Conservation (phyloP, 2,113 vertebrate genomes). For the Rattus rattus region DNA sequence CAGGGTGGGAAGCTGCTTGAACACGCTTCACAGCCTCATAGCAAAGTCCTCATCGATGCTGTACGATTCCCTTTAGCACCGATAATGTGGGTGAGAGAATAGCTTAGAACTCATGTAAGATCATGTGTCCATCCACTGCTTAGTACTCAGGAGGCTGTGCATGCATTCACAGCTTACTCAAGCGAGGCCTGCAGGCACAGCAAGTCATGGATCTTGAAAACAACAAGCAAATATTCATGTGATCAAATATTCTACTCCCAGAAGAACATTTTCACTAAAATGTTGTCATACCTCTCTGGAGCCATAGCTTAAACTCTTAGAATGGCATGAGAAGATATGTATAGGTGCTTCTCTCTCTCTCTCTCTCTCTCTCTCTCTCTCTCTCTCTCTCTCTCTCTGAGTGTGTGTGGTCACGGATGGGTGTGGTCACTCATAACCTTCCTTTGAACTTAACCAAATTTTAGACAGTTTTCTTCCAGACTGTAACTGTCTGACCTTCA, state of each 20-base stretch:
- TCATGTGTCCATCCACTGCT: not conserved
- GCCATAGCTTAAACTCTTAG: not conserved
- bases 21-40: not conserved
- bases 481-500: too few relatives aligned
- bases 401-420: not conserved
- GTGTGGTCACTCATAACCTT: not conserved
- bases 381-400: too few relatives aligned
- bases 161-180: not conserved
- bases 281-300: not conserved
- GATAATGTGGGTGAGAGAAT: not conserved
- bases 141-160: not conserved
- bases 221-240: not conserved
- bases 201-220: not conserved
- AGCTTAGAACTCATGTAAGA: not conserved
- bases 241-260: not conserved
- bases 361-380: too few relatives aligned
- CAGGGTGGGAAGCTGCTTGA: not conserved
- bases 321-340: not conserved
- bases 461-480: not conserved
- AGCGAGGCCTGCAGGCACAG: not conserved
- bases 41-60: not conserved
- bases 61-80: not conserved
- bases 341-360: not conserved
- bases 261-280: not conserved
- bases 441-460: not conserved